These are phyloP conservation scores for Porites evermanni DNA, from an alignment of 92 coral and sea anemone species.

Conservation along the genomic window DNA sequence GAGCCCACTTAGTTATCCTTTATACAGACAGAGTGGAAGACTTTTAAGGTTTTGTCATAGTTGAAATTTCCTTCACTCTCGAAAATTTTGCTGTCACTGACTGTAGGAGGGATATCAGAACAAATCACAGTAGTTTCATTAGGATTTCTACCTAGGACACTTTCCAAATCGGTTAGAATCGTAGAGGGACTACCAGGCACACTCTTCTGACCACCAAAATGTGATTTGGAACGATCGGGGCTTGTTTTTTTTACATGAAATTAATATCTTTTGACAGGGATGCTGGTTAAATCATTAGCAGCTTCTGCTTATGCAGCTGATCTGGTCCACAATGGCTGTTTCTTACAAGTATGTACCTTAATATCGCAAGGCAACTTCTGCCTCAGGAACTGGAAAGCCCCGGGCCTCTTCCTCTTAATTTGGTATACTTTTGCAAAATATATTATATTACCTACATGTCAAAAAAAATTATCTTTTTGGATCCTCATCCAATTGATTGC, in stretches of 20 bases:
- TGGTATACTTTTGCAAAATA: neutral
- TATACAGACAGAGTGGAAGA: no score
- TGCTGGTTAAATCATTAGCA: slow-evolving; percentile 1
- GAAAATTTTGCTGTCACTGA: neutral
- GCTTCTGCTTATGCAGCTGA: neutral
- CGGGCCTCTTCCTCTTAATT: neutral
- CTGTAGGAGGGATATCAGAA: neutral
- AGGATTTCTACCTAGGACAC: neutral
- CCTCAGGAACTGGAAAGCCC: neutral
- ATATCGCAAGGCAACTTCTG: neutral
- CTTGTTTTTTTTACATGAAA: neutral
- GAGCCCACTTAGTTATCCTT: no score
- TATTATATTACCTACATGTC: neutral
- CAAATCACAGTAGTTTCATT: neutral
- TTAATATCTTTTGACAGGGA: neutral
- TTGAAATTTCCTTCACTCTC: slow-evolving; percentile 4
- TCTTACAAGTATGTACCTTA: neutral
- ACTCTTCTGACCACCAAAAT: neutral
- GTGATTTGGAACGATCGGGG: slow-evolving; percentile 6
- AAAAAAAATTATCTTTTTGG: neutral
- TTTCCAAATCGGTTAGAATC: neutral
- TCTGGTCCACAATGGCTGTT: neutral
- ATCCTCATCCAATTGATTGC: neutral
- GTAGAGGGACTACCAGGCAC: neutral
- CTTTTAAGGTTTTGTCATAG: neutral